Evolutionary conservation across 2,797 vertebrate species (phyloP).

Genomic region (Halcyon leucocephala): DNA sequence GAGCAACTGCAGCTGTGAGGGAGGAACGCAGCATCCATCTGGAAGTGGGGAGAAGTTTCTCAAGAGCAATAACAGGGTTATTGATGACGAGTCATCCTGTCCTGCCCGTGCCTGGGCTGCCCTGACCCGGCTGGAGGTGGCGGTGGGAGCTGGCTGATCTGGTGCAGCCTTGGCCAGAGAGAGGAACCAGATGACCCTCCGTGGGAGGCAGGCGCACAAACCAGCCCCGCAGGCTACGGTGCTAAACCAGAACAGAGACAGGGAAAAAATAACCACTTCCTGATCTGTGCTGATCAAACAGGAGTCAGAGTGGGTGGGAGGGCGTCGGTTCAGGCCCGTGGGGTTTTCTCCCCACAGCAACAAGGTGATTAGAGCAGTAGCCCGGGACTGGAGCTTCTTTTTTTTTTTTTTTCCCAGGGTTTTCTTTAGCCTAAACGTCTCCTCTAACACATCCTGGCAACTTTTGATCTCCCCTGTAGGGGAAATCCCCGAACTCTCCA

Average conservation of each 20-base stretch:
- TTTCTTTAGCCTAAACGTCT: not conserved
- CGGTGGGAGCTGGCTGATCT: not conserved
- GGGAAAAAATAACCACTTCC: conserved; percentile 2
- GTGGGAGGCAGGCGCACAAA: conserved; percentile 46
- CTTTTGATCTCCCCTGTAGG: conserved; percentile 62
- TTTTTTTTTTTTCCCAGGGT: not conserved
- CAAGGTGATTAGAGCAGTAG: not conserved
- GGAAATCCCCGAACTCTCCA: conserved; percentile 14
- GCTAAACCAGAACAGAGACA: conserved; percentile 46
- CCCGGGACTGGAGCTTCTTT: not conserved
- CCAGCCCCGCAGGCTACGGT: not conserved
- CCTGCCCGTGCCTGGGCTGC: conserved; percentile 6
- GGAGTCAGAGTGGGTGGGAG: not conserved
- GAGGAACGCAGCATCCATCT: conserved; percentile 31
- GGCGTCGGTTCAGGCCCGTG: conserved; percentile 15
- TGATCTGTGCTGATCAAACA: conserved; percentile 12
- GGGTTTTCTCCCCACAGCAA: conserved; percentile 37
- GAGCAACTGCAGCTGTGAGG: conserved; percentile 60
- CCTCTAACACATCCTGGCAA: not conserved
- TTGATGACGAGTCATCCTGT: not conserved
- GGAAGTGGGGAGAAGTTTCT: not conserved
- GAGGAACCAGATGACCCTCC: not conserved
- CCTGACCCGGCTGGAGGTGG: not conserved
- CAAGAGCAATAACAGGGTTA: conserved; percentile 30
- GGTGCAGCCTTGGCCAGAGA: not conserved